phyloP scores from a whole-genome alignment of 1,140 invertebrate genomes.

The Mizuhopecten yessoensis region DNA sequence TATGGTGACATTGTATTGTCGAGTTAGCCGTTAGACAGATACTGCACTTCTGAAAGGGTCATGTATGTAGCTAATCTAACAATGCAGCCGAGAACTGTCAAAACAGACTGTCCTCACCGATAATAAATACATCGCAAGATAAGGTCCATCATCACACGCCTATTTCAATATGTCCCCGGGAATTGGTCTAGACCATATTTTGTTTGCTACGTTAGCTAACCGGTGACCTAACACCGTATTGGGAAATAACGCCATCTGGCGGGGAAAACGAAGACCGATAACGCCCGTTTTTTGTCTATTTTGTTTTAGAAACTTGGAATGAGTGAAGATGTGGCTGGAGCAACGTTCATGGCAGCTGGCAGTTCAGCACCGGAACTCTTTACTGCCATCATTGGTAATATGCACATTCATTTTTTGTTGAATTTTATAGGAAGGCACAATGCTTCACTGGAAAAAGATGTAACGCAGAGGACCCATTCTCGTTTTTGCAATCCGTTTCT shows the following conservation, averaged over 20 bases:
- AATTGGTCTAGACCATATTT: background rate
- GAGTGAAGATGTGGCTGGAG: constrained; percentile 83
- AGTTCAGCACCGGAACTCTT: constrained; percentile 96
- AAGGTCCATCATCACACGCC: background rate
- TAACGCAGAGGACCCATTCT: too few species aligned
- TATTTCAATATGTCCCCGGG: background rate
- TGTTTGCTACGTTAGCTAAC: too few species aligned
- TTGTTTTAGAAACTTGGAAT: constrained; percentile 72
- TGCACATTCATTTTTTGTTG: background rate
- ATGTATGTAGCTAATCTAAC: background rate
- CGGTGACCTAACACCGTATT: too few species aligned
- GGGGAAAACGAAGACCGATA: too few species aligned
- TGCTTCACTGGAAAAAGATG: too few species aligned
- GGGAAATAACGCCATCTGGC: too few species aligned
- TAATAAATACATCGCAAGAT: background rate
- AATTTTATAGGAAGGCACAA: too few species aligned
- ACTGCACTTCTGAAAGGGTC: too few species aligned
- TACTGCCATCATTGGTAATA: constrained; percentile 92
- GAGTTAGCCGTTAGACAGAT: too few species aligned
- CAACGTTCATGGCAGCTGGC: constrained; percentile 88
- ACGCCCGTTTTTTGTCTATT: too few species aligned
- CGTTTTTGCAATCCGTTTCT: too few species aligned
- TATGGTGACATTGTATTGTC: background rate
- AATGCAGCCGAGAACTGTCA: background rate
- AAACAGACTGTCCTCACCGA: background rate